Conservation (phyloP, 2,888 invertebrate genomes). For the Xestoiulus laeticollis region DNA sequence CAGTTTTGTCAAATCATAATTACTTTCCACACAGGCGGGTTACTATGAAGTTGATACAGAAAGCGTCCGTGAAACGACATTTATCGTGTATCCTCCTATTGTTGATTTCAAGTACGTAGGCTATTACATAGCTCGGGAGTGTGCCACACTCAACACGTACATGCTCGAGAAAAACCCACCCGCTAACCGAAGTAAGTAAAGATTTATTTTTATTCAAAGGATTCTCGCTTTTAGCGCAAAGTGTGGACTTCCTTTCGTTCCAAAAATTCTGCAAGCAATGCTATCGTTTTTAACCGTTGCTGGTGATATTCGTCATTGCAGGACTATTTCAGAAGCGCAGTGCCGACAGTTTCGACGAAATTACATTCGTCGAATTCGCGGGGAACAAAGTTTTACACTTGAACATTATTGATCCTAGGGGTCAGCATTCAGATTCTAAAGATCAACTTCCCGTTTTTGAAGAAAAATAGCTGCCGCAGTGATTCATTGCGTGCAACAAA, state of each 20-base stretch:
- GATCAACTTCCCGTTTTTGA: constrained; percentile 17
- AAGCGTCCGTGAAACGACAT: constrained; percentile 79
- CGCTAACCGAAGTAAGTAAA: constrained; percentile 23
- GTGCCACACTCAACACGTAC: constrained; percentile 77
- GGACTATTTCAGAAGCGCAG: constrained; percentile 6
- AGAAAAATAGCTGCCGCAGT: constrained; percentile 3
- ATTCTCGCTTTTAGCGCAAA: too few relatives aligned
- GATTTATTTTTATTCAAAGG: not conserved
- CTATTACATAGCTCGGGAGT: constrained; percentile 76
- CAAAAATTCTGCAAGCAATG: too few relatives aligned
- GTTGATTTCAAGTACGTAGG: constrained; percentile 72
- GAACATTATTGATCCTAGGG: constrained; percentile 24
- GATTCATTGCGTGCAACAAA: not conserved
- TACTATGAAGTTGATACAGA: constrained; percentile 85
- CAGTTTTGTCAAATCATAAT: constrained; percentile 21
- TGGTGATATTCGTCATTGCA: not conserved
- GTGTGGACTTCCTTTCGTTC: too few relatives aligned
- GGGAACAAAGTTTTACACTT: constrained; percentile 9
- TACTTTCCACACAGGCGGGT: constrained; percentile 60
- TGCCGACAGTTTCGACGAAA: not conserved
- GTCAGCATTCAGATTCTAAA: not conserved
- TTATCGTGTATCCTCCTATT: constrained; percentile 77
- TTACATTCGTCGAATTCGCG: not conserved
- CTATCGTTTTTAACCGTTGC: too few relatives aligned
- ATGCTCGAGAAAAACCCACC: constrained; percentile 73